phyloP scores from a whole-genome alignment of 2,888 invertebrate species.

The Dromius quadrimaculatus region DNA sequence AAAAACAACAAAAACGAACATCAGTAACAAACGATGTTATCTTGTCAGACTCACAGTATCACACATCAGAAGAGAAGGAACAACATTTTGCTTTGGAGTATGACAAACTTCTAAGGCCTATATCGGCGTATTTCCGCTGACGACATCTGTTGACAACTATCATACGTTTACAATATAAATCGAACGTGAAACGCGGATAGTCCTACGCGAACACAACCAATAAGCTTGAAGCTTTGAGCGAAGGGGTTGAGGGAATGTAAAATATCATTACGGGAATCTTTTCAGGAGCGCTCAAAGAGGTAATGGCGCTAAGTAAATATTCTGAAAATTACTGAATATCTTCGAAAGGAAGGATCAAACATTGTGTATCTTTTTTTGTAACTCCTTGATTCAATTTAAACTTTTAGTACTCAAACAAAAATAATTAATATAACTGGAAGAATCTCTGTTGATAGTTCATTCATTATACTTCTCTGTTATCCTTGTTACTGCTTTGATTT shows the following conservation, averaged over 20 bases:
- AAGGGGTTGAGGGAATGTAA: not conserved
- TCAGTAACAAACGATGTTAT: slow-evolving; percentile 15
- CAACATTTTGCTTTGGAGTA: not conserved
- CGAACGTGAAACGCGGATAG: slow-evolving; percentile 31
- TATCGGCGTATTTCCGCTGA: slow-evolving; percentile 27
- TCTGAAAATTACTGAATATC: too few species aligned
- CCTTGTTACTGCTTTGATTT: not conserved
- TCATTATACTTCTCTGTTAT: not conserved
- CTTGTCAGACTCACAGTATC: not conserved
- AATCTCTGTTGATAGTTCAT: too few species aligned
- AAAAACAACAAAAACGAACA: slow-evolving; percentile 6
- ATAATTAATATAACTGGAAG: too few species aligned
- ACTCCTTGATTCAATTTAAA: too few species aligned
- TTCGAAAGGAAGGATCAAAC: too few species aligned
- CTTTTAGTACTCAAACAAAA: too few species aligned
- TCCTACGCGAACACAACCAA: slow-evolving; percentile 23
- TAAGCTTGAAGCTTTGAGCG: not conserved
- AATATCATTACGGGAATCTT: not conserved
- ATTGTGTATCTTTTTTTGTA: too few species aligned
- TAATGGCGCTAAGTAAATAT: too few species aligned
- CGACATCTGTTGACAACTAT: slow-evolving; percentile 45
- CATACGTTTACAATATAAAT: slow-evolving; percentile 40
- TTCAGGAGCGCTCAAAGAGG: too few species aligned
- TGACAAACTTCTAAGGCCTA: not conserved
- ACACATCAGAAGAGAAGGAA: not conserved